Evolutionary conservation across 2,113 vertebrate species (phyloP).

Genomic region (Lates calcarifer): DNA sequence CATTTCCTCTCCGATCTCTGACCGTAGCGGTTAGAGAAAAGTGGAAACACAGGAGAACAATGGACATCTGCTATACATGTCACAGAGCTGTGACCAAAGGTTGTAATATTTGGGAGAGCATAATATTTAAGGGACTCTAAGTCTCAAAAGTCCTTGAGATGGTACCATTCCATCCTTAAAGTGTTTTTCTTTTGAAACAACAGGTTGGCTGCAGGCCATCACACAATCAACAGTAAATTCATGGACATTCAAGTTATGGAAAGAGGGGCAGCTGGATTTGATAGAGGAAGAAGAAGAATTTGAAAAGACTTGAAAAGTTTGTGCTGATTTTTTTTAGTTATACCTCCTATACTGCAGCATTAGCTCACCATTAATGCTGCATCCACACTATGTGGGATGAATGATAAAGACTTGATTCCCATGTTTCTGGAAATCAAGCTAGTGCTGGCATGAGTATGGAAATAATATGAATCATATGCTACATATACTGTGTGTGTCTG

Average conservation of each 20-base stretch:
- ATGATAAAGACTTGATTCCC: too few species aligned
- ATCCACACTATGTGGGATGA: too few species aligned
- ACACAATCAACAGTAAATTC: not conserved
- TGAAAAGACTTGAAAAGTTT: too few species aligned
- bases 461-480: too few species aligned
- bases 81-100: not conserved
- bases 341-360: too few species aligned
- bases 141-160: not conserved
- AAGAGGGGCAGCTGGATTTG: not conserved
- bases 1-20: not conserved
- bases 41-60: not conserved
- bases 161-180: not conserved
- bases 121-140: not conserved
- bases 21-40: not conserved
- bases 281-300: not conserved
- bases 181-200: not conserved
- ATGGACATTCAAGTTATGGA: not conserved
- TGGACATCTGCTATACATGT: not conserved
- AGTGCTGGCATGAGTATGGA: too few species aligned
- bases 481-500: too few species aligned
- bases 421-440: too few species aligned
- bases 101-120: not conserved
- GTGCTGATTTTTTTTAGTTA: too few species aligned
- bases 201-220: not conserved
- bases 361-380: too few species aligned